phyloP scores from a whole-genome alignment of 2,888 invertebrate species.

The Unio delphinus region DNA sequence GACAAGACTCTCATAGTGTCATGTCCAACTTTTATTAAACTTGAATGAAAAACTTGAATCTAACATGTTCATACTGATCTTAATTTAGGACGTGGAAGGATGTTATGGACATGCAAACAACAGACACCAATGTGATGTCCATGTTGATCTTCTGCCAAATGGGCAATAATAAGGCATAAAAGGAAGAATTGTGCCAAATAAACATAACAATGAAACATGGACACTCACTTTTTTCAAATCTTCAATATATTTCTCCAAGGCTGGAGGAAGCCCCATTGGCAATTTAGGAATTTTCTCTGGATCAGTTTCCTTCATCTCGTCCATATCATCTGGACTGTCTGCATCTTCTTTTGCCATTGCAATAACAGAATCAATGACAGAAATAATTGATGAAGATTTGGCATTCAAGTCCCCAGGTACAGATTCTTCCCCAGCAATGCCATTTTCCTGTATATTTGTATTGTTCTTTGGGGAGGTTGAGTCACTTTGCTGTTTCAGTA shows the following conservation, averaged over 20 bases:
- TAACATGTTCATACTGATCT: no score
- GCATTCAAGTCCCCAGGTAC: background rate
- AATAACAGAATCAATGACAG: constrained; percentile 34
- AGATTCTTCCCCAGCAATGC: background rate
- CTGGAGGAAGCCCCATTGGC: constrained; percentile 73
- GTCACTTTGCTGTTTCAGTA: constrained; percentile 61
- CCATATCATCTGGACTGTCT: constrained; percentile 66
- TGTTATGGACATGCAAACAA: no score
- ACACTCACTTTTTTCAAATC: constrained; percentile 72
- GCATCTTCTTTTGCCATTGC: constrained; percentile 51
- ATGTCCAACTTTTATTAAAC: no score
- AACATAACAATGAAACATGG: background rate
- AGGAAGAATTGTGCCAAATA: background rate
- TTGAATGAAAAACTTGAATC: no score
- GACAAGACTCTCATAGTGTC: no score
- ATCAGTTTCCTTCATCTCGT: constrained; percentile 29
- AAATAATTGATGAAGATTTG: constrained; percentile 11
- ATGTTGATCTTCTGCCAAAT: no score
- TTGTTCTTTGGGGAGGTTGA: constrained; percentile 22
- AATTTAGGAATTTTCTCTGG: constrained; percentile 48
- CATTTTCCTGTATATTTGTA: constrained; percentile 7
- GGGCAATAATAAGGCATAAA: no score
- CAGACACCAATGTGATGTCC: no score
- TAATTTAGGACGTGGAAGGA: no score
- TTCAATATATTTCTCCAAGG: constrained; percentile 72